A percentile compares a stretch with the other conserved stretches of the same genome.
These are phyloP conservation scores for Austrolebias charrua DNA, from an alignment of 2,797 vertebrate genomes.

Conservation along the genomic window DNA sequence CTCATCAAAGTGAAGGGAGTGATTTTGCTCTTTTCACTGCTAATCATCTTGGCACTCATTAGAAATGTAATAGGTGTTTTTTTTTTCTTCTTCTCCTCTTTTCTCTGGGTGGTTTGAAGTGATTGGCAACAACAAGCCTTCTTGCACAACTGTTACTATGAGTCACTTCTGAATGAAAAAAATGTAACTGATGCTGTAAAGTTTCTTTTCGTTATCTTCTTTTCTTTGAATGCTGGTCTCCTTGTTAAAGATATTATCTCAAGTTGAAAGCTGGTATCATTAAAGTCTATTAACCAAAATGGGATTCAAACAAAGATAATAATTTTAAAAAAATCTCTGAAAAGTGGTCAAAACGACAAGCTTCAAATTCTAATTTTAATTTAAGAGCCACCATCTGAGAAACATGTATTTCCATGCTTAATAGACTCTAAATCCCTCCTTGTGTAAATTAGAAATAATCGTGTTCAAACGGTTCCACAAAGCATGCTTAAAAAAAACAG, in stretches of 20 bases:
- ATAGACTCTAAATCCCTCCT: constrained; percentile 54
- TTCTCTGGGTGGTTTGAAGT: constrained; percentile 39
- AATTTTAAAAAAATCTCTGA: constrained; percentile 40
- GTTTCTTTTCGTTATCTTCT: constrained; percentile 19
- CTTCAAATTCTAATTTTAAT: constrained; percentile 51
- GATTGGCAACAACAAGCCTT: constrained; percentile 63
- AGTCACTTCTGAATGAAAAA: constrained; percentile 41
- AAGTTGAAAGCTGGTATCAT: constrained; percentile 73
- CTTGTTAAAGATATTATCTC: constrained; percentile 71
- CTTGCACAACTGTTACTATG: constrained; percentile 38
- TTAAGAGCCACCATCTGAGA: constrained; percentile 48
- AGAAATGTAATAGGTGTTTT: constrained; percentile 68
- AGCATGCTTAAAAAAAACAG: constrained; percentile 53
- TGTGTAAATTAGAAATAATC: constrained; percentile 44
- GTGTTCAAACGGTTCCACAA: constrained; percentile 40
- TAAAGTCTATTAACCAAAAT: constrained; percentile 70
- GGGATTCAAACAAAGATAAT: constrained; percentile 61
- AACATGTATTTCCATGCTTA: constrained; percentile 45
- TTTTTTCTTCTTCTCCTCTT: constrained; percentile 1
- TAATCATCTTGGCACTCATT: constrained; percentile 72
- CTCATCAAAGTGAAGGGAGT: constrained; percentile 73
- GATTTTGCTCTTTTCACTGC: constrained; percentile 73
- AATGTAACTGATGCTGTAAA: constrained; percentile 39
- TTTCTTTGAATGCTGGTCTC: constrained; percentile 63
- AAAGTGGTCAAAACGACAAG: constrained; percentile 64